Evolutionary conservation across 2,797 vertebrate genomes (phyloP), one percentile per base, ranked within the genome.

Genomic region (Eupleurogrammus muticus): DNA sequence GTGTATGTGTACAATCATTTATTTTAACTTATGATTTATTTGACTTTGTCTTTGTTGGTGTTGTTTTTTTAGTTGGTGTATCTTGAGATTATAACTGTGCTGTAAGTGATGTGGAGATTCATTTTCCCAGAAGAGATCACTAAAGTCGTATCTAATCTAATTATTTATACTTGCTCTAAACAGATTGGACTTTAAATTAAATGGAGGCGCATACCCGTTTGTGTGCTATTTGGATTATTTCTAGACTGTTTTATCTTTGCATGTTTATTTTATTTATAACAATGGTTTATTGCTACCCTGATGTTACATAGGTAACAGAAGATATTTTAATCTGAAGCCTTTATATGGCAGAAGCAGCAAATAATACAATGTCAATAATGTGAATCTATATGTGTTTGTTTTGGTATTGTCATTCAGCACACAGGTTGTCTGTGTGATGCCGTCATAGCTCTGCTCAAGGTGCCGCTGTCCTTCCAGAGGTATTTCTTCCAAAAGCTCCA

Each of bases 401-500:
- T 4, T 40, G 12, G 77, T 55, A 0, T 71, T 84, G 34, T 82
- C 66, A 82, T 87, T 16, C 88, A 99, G 98, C 98, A 99, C 60
- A 99, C 98, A 47, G 93, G 95, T 21, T 99, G 98, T 84, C 95
- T 99, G 34, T 98, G 97, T 88, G 95, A 95, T n/a, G 96, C 97
- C 44, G 96, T 97, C 84, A 97, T 99, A 79, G 95, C 96, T 9
- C 80, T 99, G 91, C 91, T 99, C 85, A 99, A 97, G 86, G 97
- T 99, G 7, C 98, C 98, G 0, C 94, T 99, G 76, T 99, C 97
- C 1, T 97, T 99, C 90, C 97, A 99, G 90, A 96, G 98, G 72
- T 98, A 99, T 80, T 99, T 99, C 74, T 99, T 99, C 92, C 98
- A 99, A 77, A 99, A 99, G 86, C 94, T 99, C 38, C 98, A 99